A percentile compares a stretch with the other conserved stretches of the same genome.
These are phyloP conservation scores for Drosophila orena DNA, from an alignment of 1,140 invertebrate species.

Conservation along the genomic window DNA sequence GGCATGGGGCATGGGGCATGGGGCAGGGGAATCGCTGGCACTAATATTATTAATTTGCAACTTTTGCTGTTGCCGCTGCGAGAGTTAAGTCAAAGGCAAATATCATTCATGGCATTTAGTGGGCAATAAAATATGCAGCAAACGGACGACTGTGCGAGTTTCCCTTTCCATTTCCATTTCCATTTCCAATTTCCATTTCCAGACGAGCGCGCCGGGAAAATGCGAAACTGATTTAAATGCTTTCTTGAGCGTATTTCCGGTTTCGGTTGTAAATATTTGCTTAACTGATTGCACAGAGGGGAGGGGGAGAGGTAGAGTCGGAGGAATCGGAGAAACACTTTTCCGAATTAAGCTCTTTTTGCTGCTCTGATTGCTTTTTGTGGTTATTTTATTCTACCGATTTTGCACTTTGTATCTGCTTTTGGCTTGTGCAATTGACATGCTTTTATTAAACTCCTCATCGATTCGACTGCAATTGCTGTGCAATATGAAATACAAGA, in stretches of 20 bases:
- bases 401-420: slow-evolving; percentile 1
- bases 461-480: slow-evolving; percentile 30
- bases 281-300: slow-evolving; percentile 32
- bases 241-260: slow-evolving; percentile 63
- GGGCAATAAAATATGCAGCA: slow-evolving; percentile 61
- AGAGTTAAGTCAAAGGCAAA: slow-evolving; percentile 45
- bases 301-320: no score
- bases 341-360: slow-evolving; percentile 35
- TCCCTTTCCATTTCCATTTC: slow-evolving; percentile 37
- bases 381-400: slow-evolving; percentile 21
- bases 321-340: slow-evolving; percentile 14
- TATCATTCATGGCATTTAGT: slow-evolving; percentile 67
- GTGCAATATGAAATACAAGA: slow-evolving; percentile 23
- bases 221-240: slow-evolving; percentile 75
- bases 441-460: slow-evolving; percentile 30
- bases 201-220: slow-evolving; percentile 51
- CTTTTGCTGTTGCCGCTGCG: slow-evolving; percentile 26
- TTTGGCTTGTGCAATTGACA: slow-evolving; percentile 22
- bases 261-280: slow-evolving; percentile 45
- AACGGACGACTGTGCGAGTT: slow-evolving; percentile 8
- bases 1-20: no score
- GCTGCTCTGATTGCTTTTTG: slow-evolving; percentile 37
- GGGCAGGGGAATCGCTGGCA: slow-evolving; percentile 10
- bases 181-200: slow-evolving; percentile 49
- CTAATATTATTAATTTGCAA: slow-evolving; percentile 72